phyloP scores from a whole-genome alignment of 2,888 invertebrate species.

The Elysia crispata region DNA sequence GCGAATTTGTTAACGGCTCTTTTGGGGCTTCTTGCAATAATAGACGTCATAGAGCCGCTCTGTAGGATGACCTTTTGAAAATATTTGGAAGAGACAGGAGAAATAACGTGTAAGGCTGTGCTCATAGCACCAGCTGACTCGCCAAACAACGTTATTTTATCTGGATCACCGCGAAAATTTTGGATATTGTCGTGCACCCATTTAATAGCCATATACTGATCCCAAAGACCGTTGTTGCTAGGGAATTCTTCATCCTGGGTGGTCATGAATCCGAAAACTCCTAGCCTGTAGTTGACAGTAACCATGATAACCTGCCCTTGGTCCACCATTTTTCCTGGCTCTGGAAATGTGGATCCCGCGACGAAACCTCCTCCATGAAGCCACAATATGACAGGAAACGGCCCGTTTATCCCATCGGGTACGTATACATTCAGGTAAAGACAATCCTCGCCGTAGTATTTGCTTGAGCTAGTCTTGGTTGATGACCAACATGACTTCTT shows the following conservation, averaged over 20 bases:
- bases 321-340: slow-evolving; percentile 36
- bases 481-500: slow-evolving; percentile 36
- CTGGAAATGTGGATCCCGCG: slow-evolving; percentile 44
- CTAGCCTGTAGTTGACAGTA: slow-evolving; percentile 37
- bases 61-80: slow-evolving; percentile 43
- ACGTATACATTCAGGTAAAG: slow-evolving; percentile 45
- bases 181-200: slow-evolving; percentile 49
- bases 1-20: background rate
- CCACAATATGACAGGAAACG: slow-evolving; percentile 32
- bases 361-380: slow-evolving; percentile 46
- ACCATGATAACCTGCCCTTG: slow-evolving; percentile 34
- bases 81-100: slow-evolving; percentile 25
- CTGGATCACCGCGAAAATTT: slow-evolving; percentile 45
- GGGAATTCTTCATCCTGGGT: slow-evolving; percentile 37
- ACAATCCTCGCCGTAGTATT: slow-evolving; percentile 43
- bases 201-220: slow-evolving; percentile 46
- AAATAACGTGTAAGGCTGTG: slow-evolving; percentile 32
- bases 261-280: slow-evolving; percentile 47
- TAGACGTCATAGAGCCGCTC: slow-evolving; percentile 28
- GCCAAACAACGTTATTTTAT: slow-evolving; percentile 47
- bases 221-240: slow-evolving; percentile 50
- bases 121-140: slow-evolving; percentile 49
- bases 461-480: slow-evolving; percentile 19
- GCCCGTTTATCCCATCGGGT: background rate
- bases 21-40: slow-evolving; percentile 6